Evolutionary conservation across 2,888 invertebrate genomes (phyloP).

Genomic region (Dynastes tityus): DNA sequence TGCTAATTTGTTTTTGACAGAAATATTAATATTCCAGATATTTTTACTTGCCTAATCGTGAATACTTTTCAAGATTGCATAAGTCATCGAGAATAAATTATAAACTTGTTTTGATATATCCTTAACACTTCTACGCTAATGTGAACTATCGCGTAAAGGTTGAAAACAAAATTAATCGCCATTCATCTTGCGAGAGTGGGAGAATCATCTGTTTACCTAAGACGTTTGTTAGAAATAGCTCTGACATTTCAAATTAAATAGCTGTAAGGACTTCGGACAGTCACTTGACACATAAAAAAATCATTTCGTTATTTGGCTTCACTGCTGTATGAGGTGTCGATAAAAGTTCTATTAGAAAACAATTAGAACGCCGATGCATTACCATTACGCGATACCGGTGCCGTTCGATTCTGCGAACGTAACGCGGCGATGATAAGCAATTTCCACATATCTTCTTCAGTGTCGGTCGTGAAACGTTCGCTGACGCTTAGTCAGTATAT

Average conservation of each 20-base stretch:
- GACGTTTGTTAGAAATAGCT: conserved; percentile 9
- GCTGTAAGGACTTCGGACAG: conserved; percentile 13
- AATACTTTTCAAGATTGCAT: too few species aligned
- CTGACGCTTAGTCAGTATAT: conserved; percentile 20
- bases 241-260: conserved; percentile 30
- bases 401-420: conserved; percentile 32
- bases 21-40: too few species aligned
- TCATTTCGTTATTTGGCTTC: conserved; percentile 13
- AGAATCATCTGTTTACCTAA: conserved; percentile 14
- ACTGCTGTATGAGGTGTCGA: conserved; percentile 18
- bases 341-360: conserved; percentile 43
- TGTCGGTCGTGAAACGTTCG: conserved; percentile 16
- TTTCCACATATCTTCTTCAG: conserved; percentile 28
- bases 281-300: conserved; percentile 5
- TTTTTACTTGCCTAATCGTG: too few species aligned
- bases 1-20: too few species aligned
- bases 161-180: background rate
- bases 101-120: background rate
- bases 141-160: background rate
- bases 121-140: conserved; percentile 25
- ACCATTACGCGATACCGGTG: conserved; percentile 2
- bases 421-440: conserved; percentile 33
- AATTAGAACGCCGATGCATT: conserved; percentile 38
- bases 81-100: too few species aligned
- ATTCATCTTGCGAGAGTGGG: background rate